Conservation (phyloP, 2,797 vertebrate species). For the Orestias chungarensis region DNA sequence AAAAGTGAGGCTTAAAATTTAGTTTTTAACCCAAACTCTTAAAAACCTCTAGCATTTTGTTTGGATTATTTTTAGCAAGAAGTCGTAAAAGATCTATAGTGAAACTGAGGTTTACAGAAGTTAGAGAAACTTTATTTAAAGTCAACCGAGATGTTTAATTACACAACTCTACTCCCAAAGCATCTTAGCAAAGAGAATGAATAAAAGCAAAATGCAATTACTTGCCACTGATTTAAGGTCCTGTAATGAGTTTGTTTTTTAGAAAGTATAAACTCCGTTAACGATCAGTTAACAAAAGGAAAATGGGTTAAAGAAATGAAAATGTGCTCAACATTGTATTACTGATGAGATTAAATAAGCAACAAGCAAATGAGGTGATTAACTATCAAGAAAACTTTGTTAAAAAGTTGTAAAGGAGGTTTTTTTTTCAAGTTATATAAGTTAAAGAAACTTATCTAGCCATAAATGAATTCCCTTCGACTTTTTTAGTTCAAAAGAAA, state of each 20-base stretch:
- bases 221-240: background rate
- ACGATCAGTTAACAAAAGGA: background rate
- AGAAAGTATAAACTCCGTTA: background rate
- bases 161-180: background rate
- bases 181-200: background rate
- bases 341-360: background rate
- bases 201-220: constrained; percentile 1
- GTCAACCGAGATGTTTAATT: background rate
- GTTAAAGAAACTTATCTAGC: background rate
- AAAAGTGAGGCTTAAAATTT: too few relatives aligned
- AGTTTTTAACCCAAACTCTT: background rate
- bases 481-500: background rate
- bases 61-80: background rate
- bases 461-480: background rate
- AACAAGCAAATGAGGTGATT: background rate
- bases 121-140: constrained; percentile 1
- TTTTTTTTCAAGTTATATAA: background rate
- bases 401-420: background rate
- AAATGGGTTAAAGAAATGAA: background rate
- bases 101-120: background rate
- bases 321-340: background rate
- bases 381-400: background rate
- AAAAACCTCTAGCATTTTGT: background rate
- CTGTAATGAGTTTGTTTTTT: background rate
- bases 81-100: background rate